Conservation (phyloP, 92 coral and sea anemone species). For the Phymanthus crucifer region DNA sequence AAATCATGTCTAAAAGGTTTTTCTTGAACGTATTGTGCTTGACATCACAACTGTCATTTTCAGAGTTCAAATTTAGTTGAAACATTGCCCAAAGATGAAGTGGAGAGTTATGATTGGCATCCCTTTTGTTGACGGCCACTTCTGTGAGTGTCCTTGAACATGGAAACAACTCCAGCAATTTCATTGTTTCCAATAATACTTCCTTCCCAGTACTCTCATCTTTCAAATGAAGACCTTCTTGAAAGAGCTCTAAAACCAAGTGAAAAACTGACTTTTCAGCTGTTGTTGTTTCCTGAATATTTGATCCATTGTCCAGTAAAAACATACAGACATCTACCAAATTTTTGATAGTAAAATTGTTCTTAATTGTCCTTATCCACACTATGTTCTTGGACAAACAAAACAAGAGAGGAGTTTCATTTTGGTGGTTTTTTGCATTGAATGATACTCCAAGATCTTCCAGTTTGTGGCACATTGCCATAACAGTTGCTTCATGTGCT, state of each 20-base stretch:
- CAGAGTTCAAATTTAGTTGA: no score
- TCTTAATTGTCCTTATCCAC: background rate
- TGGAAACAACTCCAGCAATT: background rate
- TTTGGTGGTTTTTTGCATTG: background rate
- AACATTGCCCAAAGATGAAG: slow-evolving; percentile 29
- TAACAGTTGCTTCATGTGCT: background rate
- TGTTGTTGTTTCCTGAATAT: background rate
- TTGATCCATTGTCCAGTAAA: background rate
- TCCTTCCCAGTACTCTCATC: background rate
- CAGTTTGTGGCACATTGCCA: background rate
- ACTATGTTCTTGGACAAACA: background rate
- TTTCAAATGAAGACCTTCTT: background rate
- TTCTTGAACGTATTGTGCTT: background rate
- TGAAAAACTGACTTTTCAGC: background rate
- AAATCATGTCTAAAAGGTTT: background rate
- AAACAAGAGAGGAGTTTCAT: slow-evolving; percentile 7
- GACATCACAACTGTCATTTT: background rate
- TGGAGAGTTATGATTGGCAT: slow-evolving; percentile 12
- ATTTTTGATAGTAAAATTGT: background rate
- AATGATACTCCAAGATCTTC: slow-evolving; percentile 1
- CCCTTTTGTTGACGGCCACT: background rate
- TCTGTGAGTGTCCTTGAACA: background rate
- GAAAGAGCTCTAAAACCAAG: background rate
- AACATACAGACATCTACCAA: background rate
- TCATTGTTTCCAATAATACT: background rate